Conservation (phyloP, 2,888 invertebrate genomes). For the Dicranocentrus wangi region DNA sequence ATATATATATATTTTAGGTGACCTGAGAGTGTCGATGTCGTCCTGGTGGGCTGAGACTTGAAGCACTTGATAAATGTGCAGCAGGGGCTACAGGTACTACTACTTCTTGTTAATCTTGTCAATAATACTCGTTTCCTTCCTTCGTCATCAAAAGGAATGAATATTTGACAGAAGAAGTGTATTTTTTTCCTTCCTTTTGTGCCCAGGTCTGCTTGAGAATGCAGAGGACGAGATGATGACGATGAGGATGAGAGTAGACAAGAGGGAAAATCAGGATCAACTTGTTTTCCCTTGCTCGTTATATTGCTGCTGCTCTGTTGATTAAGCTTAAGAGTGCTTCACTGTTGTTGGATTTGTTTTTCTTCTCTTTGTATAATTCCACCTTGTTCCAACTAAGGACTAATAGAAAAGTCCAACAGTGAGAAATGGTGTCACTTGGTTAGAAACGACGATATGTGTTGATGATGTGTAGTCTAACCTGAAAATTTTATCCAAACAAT, state of each 20-base stretch:
- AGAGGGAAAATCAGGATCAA: constrained; percentile 51
- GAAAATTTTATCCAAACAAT: constrained; percentile 18
- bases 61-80: no score
- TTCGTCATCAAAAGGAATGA: constrained; percentile 23
- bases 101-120: constrained; percentile 21
- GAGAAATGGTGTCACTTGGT: constrained; percentile 33
- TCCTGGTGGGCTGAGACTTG: not conserved
- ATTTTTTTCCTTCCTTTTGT: constrained; percentile 16
- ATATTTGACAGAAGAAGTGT: constrained; percentile 24
- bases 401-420: not conserved
- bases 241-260: not conserved
- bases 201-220: not conserved
- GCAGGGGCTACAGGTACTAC: not conserved
- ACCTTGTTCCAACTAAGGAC: not conserved
- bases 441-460: not conserved
- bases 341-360: constrained; percentile 17
- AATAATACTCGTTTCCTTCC: constrained; percentile 52
- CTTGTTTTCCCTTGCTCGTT: constrained; percentile 29
- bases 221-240: constrained; percentile 9
- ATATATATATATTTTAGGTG: not conserved
- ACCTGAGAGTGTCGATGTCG: not conserved
- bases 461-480: constrained; percentile 19
- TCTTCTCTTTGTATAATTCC: not conserved
- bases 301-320: not conserved
- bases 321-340: constrained; percentile 12